Conservation (phyloP, 2,888 invertebrate genomes). For the Melinopterus prodromus region DNA sequence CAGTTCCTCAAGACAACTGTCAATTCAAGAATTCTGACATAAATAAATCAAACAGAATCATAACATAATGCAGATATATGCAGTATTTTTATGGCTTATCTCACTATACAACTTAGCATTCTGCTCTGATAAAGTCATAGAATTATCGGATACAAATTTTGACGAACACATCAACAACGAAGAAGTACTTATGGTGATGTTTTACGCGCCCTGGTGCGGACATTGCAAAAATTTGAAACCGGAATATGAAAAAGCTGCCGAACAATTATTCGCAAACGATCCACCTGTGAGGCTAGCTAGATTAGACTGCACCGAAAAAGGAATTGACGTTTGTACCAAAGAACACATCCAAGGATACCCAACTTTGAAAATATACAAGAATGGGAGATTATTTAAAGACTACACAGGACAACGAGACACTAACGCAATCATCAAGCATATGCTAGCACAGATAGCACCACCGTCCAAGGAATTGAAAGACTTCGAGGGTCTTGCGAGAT, state of each 20-base stretch:
- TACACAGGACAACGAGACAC: slow-evolving; percentile 87
- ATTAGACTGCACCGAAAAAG: slow-evolving; percentile 89
- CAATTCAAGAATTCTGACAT: too few species aligned
- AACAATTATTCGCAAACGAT: slow-evolving; percentile 78
- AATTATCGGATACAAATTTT: neutral
- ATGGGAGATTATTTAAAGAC: slow-evolving; percentile 82
- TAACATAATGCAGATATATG: too few species aligned
- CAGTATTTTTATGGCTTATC: neutral
- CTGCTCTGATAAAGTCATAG: neutral
- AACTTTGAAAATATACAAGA: slow-evolving; percentile 90
- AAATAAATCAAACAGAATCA: too few species aligned
- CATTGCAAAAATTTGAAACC: slow-evolving; percentile 90
- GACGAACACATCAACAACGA: neutral
- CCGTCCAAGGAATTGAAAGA: slow-evolving; percentile 81
- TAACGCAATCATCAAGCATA: slow-evolving; percentile 78
- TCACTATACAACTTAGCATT: neutral
- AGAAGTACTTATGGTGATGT: slow-evolving; percentile 71
- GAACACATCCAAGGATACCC: slow-evolving; percentile 92
- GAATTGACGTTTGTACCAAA: slow-evolving; percentile 83
- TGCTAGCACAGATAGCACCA: slow-evolving; percentile 90
- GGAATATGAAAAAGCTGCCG: slow-evolving; percentile 85
- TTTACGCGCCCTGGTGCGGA: slow-evolving; percentile 93
- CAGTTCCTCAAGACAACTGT: too few species aligned
- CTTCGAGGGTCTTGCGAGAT: neutral
- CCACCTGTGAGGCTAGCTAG: slow-evolving; percentile 86